Conservation (phyloP, 2,797 vertebrate genomes). For the Australoheros facetus region DNA sequence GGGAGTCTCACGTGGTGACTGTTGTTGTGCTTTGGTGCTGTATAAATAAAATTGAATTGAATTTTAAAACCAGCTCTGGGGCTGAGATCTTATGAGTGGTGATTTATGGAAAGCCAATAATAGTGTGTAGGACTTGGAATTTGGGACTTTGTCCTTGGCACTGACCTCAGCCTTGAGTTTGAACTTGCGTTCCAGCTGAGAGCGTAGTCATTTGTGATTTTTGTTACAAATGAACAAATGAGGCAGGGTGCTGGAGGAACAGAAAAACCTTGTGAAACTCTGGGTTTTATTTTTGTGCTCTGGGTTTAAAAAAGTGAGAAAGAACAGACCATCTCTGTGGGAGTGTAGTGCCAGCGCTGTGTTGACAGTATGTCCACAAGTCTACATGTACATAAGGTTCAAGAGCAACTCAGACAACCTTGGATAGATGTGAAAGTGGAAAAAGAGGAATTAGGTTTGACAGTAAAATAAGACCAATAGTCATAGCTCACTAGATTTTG, state of each 20-base stretch:
- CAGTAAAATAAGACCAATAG: neutral
- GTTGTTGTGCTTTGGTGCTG: too few relatives aligned
- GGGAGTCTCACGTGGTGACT: constrained; percentile 26
- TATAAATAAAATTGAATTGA: too few relatives aligned
- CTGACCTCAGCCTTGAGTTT: constrained; percentile 38
- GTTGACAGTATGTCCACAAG: neutral
- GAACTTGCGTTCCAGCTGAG: constrained; percentile 1
- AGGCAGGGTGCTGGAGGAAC: too few relatives aligned
- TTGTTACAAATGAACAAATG: neutral
- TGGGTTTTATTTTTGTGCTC: too few relatives aligned
- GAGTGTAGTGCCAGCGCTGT: neutral
- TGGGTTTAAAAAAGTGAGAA: neutral
- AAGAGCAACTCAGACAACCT: neutral
- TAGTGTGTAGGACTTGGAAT: constrained; percentile 22
- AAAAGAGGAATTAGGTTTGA: neutral
- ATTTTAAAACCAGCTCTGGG: constrained; percentile 31
- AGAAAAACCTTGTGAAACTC: too few relatives aligned
- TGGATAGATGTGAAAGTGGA: neutral
- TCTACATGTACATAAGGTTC: neutral
- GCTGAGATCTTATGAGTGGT: constrained; percentile 50
- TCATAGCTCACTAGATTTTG: too few relatives aligned
- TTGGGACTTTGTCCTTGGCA: constrained; percentile 25
- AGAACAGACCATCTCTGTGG: neutral
- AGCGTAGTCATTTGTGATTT: neutral
- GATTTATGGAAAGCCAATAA: constrained; percentile 40